Conservation (phyloP, 23 tunicate genomes). For the Oikopleura albicans region DNA sequence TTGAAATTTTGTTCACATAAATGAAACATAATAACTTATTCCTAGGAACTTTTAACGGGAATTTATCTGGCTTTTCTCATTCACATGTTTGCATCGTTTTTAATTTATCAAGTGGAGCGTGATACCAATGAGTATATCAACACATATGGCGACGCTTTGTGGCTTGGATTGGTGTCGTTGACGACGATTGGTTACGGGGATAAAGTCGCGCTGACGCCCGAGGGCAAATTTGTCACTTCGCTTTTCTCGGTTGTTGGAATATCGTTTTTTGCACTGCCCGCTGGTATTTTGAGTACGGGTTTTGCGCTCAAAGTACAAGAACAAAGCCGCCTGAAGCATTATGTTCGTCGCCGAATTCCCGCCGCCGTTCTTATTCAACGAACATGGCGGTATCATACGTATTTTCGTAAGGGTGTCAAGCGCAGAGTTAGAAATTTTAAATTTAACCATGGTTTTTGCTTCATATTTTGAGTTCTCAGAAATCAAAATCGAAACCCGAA, state of each 20-base stretch:
- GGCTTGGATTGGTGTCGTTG: constrained; percentile 71
- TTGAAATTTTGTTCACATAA: no score
- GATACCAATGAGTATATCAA: constrained; percentile 15
- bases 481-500: no score
- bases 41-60: constrained; percentile 36
- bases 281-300: constrained; percentile 70
- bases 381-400: not conserved
- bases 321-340: not conserved
- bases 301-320: constrained; percentile 46
- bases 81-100: constrained; percentile 59
- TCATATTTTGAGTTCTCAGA: no score
- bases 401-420: no score
- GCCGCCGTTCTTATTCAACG: not conserved
- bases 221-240: constrained; percentile 24
- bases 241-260: constrained; percentile 40
- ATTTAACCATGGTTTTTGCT: no score
- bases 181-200: constrained; percentile 82
- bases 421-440: no score
- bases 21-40: no score
- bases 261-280: constrained; percentile 73
- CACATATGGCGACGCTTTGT: constrained; percentile 72
- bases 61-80: constrained; percentile 92
- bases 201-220: constrained; percentile 51
- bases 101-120: constrained; percentile 34
- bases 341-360: not conserved